A percentile compares a stretch with the other conserved stretches of the same genome.
phyloP scores from a whole-genome alignment of 2,113 vertebrate species.

The Zosterops japonicus region DNA sequence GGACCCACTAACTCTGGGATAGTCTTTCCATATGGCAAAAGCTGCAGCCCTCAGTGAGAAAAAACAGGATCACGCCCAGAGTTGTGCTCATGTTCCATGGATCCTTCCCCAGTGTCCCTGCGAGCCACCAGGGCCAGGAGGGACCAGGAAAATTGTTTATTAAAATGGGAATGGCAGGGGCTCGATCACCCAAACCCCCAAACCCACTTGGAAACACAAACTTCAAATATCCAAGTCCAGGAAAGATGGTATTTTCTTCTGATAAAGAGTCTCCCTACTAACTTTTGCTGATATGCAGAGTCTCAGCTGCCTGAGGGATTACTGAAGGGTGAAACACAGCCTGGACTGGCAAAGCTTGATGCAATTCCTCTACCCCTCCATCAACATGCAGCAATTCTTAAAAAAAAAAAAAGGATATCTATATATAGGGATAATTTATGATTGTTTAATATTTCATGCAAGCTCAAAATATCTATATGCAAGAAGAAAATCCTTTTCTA shows the following conservation, averaged over 20 bases:
- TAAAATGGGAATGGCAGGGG: not conserved
- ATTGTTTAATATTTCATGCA: not conserved
- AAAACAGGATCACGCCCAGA: not conserved
- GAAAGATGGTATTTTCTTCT: not conserved
- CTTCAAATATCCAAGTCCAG: fast-evolving
- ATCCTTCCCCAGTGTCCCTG: not conserved
- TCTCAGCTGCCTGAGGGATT: not conserved
- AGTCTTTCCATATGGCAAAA: constrained; percentile 18
- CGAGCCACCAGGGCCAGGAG: not conserved
- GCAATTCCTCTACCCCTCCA: not conserved
- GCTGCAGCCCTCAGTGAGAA: not conserved
- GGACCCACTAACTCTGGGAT: not conserved
- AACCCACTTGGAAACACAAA: not conserved
- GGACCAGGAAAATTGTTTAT: not conserved
- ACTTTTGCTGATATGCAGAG: not conserved
- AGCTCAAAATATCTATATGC: not conserved
- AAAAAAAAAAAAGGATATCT: not conserved
- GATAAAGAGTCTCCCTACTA: not conserved
- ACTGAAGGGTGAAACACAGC: not conserved
- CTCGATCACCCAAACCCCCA: not conserved
- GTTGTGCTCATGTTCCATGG: not conserved
- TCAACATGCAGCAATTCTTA: not conserved
- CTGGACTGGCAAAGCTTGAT: not conserved
- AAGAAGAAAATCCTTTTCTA: not conserved
- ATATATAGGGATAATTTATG: not conserved